Evolutionary conservation across 23 tunicate species (phyloP).

Genomic region (Pegea sp.): DNA sequence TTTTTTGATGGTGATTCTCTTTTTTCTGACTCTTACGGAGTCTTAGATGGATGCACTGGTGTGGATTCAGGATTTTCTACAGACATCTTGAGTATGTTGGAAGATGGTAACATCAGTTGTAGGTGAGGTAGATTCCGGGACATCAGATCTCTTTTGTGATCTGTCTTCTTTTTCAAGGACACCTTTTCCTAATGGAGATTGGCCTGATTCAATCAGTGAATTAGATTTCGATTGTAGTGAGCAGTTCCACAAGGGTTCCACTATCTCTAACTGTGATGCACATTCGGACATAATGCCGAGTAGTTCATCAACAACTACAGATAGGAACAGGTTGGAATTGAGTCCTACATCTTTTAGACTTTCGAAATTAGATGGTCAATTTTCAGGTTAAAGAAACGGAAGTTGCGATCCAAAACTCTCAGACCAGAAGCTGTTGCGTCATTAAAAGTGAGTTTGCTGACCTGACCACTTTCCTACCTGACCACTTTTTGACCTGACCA

Average conservation of each 20-base stretch:
- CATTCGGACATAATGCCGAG: constrained; percentile 72
- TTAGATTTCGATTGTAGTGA: constrained; percentile 85
- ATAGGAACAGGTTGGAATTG: constrained; percentile 9
- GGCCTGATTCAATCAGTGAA: constrained; percentile 88
- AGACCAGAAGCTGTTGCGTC: too few species aligned
- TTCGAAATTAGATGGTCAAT: not conserved
- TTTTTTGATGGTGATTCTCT: constrained; percentile 71
- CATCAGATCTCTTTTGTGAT: too few species aligned
- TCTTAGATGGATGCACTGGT: too few species aligned
- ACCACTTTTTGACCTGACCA: too few species aligned
- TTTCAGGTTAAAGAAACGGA: constrained; percentile 24
- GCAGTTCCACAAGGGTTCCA: constrained; percentile 9
- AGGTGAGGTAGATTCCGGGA: too few species aligned
- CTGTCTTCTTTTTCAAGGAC: constrained; percentile 26
- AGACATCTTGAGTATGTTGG: constrained; percentile 51
- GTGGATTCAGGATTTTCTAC: constrained; percentile 53
- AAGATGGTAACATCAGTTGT: constrained; percentile 79
- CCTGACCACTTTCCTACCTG: too few species aligned
- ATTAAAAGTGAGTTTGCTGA: too few species aligned
- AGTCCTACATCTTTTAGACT: not conserved
- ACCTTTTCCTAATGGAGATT: constrained; percentile 68
- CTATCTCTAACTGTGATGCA: constrained; percentile 65
- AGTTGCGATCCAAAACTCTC: constrained; percentile 5
- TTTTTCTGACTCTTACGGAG: constrained; percentile 53
- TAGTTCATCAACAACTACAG: constrained; percentile 24